These are phyloP conservation scores for Penaeus vannamei DNA, from an alignment of 1,140 invertebrate genomes.

Conservation along the genomic window DNA sequence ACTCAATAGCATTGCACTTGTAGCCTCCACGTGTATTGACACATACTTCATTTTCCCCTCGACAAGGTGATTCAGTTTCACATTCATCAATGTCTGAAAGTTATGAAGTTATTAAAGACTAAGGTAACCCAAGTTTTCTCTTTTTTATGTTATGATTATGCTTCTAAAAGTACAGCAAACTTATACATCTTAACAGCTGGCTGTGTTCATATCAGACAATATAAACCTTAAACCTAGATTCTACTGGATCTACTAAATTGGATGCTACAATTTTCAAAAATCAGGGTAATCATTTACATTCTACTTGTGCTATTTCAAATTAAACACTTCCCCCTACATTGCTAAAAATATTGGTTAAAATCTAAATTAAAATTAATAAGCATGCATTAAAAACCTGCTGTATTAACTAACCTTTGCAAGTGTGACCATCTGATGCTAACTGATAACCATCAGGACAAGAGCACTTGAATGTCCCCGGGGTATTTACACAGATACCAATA, in stretches of 20 bases:
- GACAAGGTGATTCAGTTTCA: slow-evolving; percentile 77
- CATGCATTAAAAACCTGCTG: too few species aligned
- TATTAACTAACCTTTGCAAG: slow-evolving; percentile 79
- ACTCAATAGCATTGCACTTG: slow-evolving; percentile 88
- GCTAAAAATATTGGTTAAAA: background rate
- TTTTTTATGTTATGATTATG: slow-evolving; percentile 22
- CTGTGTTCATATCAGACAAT: too few species aligned
- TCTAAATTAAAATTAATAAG: too few species aligned
- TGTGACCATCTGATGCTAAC: slow-evolving; percentile 79
- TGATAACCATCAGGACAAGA: slow-evolving; percentile 88
- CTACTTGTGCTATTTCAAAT: too few species aligned
- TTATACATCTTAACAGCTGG: too few species aligned
- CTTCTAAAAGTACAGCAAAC: background rate
- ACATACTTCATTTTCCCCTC: slow-evolving; percentile 83
- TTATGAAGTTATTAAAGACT: slow-evolving; percentile 48
- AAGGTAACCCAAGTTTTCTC: slow-evolving; percentile 4
- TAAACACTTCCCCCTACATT: too few species aligned
- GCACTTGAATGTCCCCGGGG: slow-evolving; percentile 89
- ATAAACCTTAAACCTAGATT: too few species aligned
- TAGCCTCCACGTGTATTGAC: slow-evolving; percentile 91
- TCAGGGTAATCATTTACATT: too few species aligned
- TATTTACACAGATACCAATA: slow-evolving; percentile 89
- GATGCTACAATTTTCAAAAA: too few species aligned
- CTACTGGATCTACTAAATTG: too few species aligned
- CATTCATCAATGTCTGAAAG: slow-evolving; percentile 91